Base-by-base conservation (phyloP, 2,113 vertebrate species). In the Hystrix cristata region DNA sequence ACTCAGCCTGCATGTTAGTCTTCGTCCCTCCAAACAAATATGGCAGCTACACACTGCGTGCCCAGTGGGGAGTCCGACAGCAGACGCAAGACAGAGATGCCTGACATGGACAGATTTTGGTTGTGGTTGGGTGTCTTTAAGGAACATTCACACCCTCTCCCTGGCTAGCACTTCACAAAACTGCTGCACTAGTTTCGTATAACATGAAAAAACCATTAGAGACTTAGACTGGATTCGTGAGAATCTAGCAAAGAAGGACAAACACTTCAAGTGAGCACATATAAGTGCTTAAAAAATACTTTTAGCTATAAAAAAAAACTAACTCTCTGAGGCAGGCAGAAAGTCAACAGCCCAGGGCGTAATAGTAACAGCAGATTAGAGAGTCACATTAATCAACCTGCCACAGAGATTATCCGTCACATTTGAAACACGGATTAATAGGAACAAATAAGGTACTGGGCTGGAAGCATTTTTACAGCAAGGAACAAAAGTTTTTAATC, bases 401-500 rank as follows among this genome's bases (percentile, higher is more conserved):
- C 7, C 55, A 74, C 25, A n/a, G 19, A 72, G 90, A 95, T 97
- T 95, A 95, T 81, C 96, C 71, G n/a, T 80, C 57, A 46, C 87
- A 69, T 82, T 81, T 60, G 92, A 96, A 97, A 85, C 78, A 79
- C 59, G 84, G 95, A 95, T 97, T 95, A 97, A 90, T 71, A 94
- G 79, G 96, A 97, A 97, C 92, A 97, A 97, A 96, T 86, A 96
- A 95, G 25, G 74, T 60, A 59, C 57, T 7, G 1, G 62, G 48
- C 81, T 87, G 88, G 95, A 97, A 94, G 80, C 53, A 72, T 94
- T 97, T 96, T 95, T 90, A 95, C 16, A 91, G 82, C 82, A 94
- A 92, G 81, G 84, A 96, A 95, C 87, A 90, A 34, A 97, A 93
- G 93, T 96, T 95, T 53, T 94, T 95, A 90, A 96, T 95, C 97